Evolutionary conservation across 1,140 invertebrate genomes (phyloP), one percentile per base, ranked within the genome.

Genomic region (Protaetia brevitarsis): DNA sequence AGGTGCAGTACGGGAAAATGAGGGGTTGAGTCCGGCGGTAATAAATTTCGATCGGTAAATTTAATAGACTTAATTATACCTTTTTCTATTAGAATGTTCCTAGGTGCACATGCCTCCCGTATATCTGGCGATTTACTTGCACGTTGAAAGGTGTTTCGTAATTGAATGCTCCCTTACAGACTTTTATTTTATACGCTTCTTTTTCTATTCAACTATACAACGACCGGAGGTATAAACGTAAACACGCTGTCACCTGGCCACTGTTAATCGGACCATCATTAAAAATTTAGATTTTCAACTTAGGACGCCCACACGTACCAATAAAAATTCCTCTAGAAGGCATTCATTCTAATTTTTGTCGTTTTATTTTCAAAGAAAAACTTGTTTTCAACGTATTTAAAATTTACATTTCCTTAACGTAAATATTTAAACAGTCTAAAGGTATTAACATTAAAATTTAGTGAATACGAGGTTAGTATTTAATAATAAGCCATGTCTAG

Each of bases 51-150:
- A 51, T 51, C 19, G 6, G 41, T 51, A 51, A 51, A 51, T 51
- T 51, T 51, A 51, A 51, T 19, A 6, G 41, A 51, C 41, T 51
- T 51, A 51, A 51, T 51, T 51, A 51, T 51, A 51, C 19, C 41
- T 51, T 51, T 51, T 51, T 51, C 41, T 51, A 51, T 51, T 51
- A 51, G 41, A 51, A 51, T 51, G 41, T 51, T 51, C 26, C 26
- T 19, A 51, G 5, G 41, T 26, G 41, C 41, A 51, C 41, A 51
- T 51, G 41, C 26, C 41, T 51, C 2, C 41, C n/a, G n/a, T 51
- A 51, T 23, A 51, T 23, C 41, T 51, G 19, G 26, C 13, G 41
- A 51, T 51, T 51, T 51, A 51, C 41, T 51, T 19, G 41, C 26
- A 51, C 41, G 41, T 51, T 51, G 41, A 51, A 51, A 51, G 41